Evolutionary conservation across 1,140 invertebrate species (phyloP).

Genomic region (Saccostrea glomerata): DNA sequence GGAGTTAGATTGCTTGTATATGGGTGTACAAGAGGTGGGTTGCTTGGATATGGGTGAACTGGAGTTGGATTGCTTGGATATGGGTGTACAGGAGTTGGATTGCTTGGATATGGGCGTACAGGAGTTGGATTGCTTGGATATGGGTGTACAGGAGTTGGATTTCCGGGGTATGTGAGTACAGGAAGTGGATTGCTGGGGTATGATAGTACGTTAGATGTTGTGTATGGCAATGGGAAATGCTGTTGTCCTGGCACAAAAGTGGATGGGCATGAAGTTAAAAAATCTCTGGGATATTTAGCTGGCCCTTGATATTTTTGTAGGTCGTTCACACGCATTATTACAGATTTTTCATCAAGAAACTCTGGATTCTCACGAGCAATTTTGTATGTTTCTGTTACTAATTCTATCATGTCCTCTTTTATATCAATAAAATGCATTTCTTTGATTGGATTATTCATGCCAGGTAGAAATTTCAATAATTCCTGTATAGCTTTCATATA

Average conservation of each 20-base stretch:
- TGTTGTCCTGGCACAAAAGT: background rate
- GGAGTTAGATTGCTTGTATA: too few relatives aligned
- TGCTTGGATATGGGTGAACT: too few relatives aligned
- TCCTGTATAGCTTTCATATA: background rate
- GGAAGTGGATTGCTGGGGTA: too few relatives aligned
- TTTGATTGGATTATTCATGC: background rate
- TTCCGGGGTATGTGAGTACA: too few relatives aligned
- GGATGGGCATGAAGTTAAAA: background rate
- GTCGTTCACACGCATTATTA: background rate
- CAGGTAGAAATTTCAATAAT: background rate
- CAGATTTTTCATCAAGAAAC: background rate
- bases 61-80: too few relatives aligned
- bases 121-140: background rate
- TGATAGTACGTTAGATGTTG: background rate
- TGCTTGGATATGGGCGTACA: too few relatives aligned
- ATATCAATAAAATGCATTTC: constrained; percentile 64
- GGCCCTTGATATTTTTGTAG: background rate
- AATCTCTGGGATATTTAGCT: background rate
- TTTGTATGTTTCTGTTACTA: constrained; percentile 23
- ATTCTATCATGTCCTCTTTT: constrained; percentile 49
- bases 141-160: background rate
- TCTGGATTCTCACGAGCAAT: background rate
- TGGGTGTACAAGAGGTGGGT: too few relatives aligned
- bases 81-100: too few relatives aligned
- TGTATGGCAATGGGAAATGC: background rate